Evolutionary conservation across 2,888 invertebrate genomes (phyloP).

Genomic region (Drosophila setosimentum): DNA sequence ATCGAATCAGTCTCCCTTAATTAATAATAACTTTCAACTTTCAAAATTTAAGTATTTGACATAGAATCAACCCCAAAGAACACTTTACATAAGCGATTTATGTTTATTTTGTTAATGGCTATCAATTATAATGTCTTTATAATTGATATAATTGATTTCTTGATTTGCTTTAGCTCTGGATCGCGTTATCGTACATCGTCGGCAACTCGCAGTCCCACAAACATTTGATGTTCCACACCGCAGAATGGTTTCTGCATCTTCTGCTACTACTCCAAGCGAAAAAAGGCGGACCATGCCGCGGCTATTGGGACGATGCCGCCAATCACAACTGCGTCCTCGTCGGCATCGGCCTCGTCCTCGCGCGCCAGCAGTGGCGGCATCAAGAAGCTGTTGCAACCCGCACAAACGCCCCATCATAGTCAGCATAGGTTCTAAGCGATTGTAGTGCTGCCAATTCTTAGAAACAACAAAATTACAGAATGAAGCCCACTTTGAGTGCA

Average conservation of each 20-base stretch:
- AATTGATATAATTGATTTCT: too few species aligned
- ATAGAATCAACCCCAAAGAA: background rate
- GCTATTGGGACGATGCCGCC: conserved; percentile 48
- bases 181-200: conserved; percentile 84
- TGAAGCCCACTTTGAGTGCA: conserved; percentile 8
- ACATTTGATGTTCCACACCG: conserved; percentile 85
- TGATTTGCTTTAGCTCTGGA: conserved; percentile 71
- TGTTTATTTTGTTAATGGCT: background rate
- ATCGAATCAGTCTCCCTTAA: background rate
- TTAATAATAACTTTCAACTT: background rate
- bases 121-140: background rate
- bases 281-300: conserved; percentile 51
- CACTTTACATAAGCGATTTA: background rate
- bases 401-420: conserved; percentile 44
- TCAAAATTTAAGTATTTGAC: background rate
- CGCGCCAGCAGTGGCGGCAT: conserved; percentile 66
- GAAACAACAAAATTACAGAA: conserved; percentile 3
- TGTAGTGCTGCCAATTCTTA: conserved; percentile 4
- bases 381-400: conserved; percentile 56
- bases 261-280: conserved; percentile 83
- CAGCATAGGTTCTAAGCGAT: conserved; percentile 67
- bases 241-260: conserved; percentile 85
- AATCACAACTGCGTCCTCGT: conserved; percentile 71
- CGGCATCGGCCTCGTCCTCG: conserved; percentile 73
- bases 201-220: conserved; percentile 84